These are phyloP conservation scores for Hapalemur alaotrensis DNA, from an alignment of 2,797 vertebrate genomes.

Conservation along the genomic window DNA sequence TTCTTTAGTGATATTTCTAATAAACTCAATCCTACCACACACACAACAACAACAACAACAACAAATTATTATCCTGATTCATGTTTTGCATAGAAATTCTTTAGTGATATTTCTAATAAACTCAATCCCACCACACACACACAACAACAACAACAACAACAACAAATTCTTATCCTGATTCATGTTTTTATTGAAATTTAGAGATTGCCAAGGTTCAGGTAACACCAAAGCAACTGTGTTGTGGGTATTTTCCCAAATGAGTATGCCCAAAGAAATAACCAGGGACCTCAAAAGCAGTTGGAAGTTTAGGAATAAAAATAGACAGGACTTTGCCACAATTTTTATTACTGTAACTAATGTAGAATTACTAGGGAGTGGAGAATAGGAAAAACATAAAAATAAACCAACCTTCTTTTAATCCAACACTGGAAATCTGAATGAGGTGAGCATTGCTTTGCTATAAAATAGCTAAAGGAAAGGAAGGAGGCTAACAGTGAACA, in stretches of 20 bases:
- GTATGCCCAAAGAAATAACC: background rate
- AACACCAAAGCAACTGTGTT: background rate
- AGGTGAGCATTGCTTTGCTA: conserved; percentile 3
- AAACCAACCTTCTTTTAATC: background rate
- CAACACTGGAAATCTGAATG: background rate
- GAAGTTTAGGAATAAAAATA: background rate
- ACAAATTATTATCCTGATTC: background rate
- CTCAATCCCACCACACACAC: background rate
- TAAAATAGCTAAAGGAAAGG: conserved; percentile 30
- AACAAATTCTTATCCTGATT: background rate
- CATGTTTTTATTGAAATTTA: background rate
- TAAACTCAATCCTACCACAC: background rate
- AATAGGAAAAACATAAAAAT: conserved; percentile 11
- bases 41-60: background rate
- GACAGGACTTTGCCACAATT: background rate
- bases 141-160: background rate
- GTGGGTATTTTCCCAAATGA: background rate
- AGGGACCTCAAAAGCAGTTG: background rate
- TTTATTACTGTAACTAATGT: background rate
- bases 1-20: background rate
- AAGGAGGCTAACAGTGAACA: background rate
- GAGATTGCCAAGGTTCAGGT: background rate
- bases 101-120: background rate
- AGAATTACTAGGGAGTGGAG: background rate
- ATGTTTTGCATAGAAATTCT: background rate